These are phyloP conservation scores for Meiosimyza decipiens DNA, from an alignment of 2,888 invertebrate genomes.

Conservation along the genomic window DNA sequence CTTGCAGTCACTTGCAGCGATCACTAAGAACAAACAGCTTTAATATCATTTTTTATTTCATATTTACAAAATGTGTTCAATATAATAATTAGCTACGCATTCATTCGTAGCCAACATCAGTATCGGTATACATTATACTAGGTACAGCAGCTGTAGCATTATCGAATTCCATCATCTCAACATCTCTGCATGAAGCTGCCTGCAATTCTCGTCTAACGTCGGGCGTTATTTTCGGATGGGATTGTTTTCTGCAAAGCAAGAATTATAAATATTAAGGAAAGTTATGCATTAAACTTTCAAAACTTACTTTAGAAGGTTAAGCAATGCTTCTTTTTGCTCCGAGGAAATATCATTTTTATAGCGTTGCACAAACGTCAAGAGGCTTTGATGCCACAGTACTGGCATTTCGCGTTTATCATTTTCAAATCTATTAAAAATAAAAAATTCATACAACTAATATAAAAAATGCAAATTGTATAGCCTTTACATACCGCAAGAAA, in stretches of 20 bases:
- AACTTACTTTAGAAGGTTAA: conserved; percentile 74
- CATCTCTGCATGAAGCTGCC: conserved; percentile 83
- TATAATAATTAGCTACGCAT: not conserved
- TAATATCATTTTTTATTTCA: no score
- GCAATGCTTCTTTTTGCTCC: conserved; percentile 89
- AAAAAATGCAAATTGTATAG: conserved; percentile 6
- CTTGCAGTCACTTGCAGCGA: no score
- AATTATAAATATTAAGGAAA: not conserved
- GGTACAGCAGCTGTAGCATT: conserved; percentile 50
- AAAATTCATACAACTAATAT: conserved; percentile 31
- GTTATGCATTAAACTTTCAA: not conserved
- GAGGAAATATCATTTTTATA: conserved; percentile 95
- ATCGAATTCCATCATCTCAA: conserved; percentile 69
- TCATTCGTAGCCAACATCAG: conserved; percentile 54
- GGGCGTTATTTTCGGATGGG: conserved; percentile 70
- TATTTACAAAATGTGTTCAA: not conserved
- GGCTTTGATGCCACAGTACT: conserved; percentile 96
- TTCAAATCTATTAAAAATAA: conserved; percentile 76
- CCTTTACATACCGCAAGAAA: conserved; percentile 79
- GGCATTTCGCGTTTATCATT: conserved; percentile 86
- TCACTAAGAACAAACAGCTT: no score
- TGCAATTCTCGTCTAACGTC: conserved; percentile 89
- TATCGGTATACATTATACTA: conserved; percentile 56
- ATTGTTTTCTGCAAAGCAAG: conserved; percentile 57
- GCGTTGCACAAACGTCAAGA: conserved; percentile 92